phyloP scores from a whole-genome alignment of 2,113 vertebrate species.

The Romanogobio albipinnatus region DNA sequence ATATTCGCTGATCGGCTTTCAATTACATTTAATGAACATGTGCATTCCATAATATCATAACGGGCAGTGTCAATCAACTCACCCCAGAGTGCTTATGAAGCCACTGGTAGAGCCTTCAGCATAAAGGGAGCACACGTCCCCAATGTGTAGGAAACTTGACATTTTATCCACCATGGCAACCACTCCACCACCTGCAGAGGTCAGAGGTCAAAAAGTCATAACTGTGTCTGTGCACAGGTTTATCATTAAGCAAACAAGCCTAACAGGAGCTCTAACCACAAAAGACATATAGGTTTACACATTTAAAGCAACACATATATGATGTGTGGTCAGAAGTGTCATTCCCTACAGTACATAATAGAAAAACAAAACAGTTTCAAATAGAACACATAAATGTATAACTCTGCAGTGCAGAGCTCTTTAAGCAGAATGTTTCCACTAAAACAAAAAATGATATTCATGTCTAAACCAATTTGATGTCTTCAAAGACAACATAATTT shows the following conservation, averaged over 20 bases:
- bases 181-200: conserved; percentile 68
- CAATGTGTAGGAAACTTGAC: conserved; percentile 97
- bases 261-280: not conserved
- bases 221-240: not conserved
- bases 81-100: conserved; percentile 98
- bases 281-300: not conserved
- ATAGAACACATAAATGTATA: not conserved
- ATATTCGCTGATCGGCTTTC: not conserved
- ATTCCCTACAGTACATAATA: not conserved
- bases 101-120: conserved; percentile 96
- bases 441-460: not conserved
- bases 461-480: not conserved
- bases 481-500: not conserved
- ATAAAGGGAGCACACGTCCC: conserved; percentile 97
- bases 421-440: not conserved
- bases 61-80: conserved; percentile 61
- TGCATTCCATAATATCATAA: not conserved
- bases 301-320: not conserved
- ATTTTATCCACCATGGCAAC: conserved; percentile 95
- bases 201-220: conserved; percentile 15
- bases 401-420: not conserved
- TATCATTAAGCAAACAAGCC: conserved; percentile 10
- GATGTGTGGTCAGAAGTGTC: not conserved
- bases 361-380: not conserved
- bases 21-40: not conserved